Evolutionary conservation across 2,888 invertebrate species (phyloP).

Genomic region (Pardosa pseudoannulata): DNA sequence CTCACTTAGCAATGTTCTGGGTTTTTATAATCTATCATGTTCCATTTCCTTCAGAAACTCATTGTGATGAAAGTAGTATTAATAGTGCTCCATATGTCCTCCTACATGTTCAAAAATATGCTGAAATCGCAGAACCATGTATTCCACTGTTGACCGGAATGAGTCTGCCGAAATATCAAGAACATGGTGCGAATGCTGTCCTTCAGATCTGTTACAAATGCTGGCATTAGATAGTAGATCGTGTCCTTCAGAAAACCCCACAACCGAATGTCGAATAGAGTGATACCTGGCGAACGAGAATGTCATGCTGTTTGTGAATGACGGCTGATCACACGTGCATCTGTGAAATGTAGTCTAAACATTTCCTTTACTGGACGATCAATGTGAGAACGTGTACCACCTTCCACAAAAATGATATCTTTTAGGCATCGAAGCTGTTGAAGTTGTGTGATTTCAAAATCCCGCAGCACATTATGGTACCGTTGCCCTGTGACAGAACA

Average conservation of each 20-base stretch:
- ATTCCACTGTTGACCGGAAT: too few relatives aligned
- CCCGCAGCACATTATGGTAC: constrained; percentile 10
- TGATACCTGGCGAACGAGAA: constrained; percentile 22
- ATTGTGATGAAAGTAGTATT: too few relatives aligned
- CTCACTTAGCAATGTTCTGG: too few relatives aligned
- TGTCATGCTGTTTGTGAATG: constrained; percentile 12
- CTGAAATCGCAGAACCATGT: too few relatives aligned
- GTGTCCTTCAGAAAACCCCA: constrained; percentile 12
- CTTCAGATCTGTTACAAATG: neutral
- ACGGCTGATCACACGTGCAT: neutral
- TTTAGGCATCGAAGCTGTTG: constrained; percentile 27
- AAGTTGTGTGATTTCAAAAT: neutral
- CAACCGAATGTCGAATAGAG: constrained; percentile 8
- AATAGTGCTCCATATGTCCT: too few relatives aligned
- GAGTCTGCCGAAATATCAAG: constrained; percentile 10
- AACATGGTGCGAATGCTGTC: neutral
- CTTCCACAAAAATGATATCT: constrained; percentile 24
- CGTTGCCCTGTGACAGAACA: constrained; percentile 23
- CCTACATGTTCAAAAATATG: too few relatives aligned
- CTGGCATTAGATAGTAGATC: neutral
- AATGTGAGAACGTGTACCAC: constrained; percentile 6
- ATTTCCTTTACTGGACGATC: constrained; percentile 18
- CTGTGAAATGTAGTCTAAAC: neutral
- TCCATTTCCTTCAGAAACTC: too few relatives aligned
- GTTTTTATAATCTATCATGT: too few relatives aligned